Percentiles rank a stretch among this genome's conserved stretches.
These are phyloP conservation scores for Coptodon rendalli DNA, from an alignment of 2,113 vertebrate species.

Conservation along the genomic window DNA sequence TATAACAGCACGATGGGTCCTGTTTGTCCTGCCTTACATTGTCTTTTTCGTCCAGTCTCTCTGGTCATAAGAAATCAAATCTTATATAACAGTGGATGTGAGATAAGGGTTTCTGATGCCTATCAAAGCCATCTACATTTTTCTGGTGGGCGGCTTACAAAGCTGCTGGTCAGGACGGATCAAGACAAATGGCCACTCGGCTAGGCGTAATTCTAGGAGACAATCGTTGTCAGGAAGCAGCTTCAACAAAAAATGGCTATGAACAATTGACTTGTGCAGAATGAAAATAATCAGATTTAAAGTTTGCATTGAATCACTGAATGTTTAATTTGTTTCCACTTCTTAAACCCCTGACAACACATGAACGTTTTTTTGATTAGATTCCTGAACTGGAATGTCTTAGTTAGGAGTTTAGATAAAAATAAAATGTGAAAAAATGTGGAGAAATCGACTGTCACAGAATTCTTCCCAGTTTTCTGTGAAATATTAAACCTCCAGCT, in stretches of 20 bases:
- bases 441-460: neutral
- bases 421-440: neutral
- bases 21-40: neutral
- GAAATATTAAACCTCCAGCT: conserved; percentile 20
- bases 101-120: conserved; percentile 27
- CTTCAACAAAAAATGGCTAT: neutral
- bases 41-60: neutral
- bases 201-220: neutral
- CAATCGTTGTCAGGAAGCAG: neutral
- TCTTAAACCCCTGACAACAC: neutral
- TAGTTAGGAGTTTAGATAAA: neutral
- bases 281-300: conserved; percentile 10
- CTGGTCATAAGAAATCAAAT: conserved; percentile 4
- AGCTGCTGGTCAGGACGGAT: neutral
- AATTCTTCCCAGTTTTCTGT: neutral
- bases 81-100: conserved; percentile 20
- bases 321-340: neutral
- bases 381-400: neutral
- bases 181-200: neutral
- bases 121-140: conserved; percentile 27
- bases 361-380: neutral
- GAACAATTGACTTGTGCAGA: neutral
- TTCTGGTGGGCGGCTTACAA: neutral
- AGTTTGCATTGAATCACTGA: neutral
- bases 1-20: neutral